These are phyloP conservation scores for Gastrophysa polygoni DNA, from an alignment of 2,888 invertebrate species.

Conservation along the genomic window DNA sequence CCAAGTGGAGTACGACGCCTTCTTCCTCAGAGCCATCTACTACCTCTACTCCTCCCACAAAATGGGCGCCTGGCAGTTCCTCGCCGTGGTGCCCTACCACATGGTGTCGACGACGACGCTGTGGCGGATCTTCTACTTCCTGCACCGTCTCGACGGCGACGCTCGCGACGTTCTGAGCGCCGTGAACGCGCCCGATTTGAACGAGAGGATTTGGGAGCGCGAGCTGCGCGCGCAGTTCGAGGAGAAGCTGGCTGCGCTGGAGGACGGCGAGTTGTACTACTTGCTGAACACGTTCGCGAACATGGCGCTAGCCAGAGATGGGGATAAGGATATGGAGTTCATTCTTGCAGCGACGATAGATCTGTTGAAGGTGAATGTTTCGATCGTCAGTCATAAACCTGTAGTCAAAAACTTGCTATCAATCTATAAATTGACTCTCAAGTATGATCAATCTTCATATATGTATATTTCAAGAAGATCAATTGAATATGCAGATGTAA, in stretches of 20 bases:
- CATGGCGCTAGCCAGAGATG: slow-evolving; percentile 75
- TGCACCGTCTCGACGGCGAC: slow-evolving; percentile 63
- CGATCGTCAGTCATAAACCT: no score
- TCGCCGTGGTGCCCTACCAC: slow-evolving; percentile 75
- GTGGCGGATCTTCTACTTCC: slow-evolving; percentile 71
- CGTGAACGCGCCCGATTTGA: slow-evolving; percentile 60
- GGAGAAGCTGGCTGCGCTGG: slow-evolving; percentile 67
- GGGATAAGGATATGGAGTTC: slow-evolving; percentile 66
- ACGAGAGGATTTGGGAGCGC: slow-evolving; percentile 58
- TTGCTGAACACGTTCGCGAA: slow-evolving; percentile 79
- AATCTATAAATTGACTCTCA: no score
- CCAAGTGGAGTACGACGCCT: slow-evolving; percentile 75
- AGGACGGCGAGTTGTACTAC: slow-evolving; percentile 77
- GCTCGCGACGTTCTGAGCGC: slow-evolving; percentile 52
- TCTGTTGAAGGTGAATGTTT: slow-evolving; percentile 67
- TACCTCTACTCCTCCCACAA: slow-evolving; percentile 74
- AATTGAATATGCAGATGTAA: no score
- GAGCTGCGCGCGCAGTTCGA: slow-evolving; percentile 65
- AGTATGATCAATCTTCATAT: no score
- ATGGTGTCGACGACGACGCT: slow-evolving; percentile 64
- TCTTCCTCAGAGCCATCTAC: slow-evolving; percentile 71
- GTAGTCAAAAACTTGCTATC: no score
- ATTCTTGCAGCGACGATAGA: slow-evolving; percentile 70
- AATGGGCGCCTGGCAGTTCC: slow-evolving; percentile 81
- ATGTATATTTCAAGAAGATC: no score